Evolutionary conservation across 2,113 vertebrate genomes (phyloP).

Genomic region (Isurus oxyrinchus): DNA sequence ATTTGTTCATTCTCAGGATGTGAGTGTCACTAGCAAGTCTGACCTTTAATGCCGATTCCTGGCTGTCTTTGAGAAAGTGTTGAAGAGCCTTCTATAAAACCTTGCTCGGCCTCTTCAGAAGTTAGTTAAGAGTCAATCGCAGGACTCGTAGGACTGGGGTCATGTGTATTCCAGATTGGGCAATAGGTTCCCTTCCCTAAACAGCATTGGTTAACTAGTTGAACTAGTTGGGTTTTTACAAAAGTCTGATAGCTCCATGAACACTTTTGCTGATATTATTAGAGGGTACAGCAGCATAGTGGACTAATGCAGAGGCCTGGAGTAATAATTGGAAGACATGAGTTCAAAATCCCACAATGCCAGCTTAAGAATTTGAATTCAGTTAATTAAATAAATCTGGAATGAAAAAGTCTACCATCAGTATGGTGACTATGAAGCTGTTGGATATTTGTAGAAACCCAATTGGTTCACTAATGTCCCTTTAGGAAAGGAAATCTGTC

Average conservation of each 20-base stretch:
- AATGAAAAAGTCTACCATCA: too few species aligned
- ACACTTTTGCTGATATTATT: not conserved
- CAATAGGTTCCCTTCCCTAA: not conserved
- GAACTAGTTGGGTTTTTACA: not conserved
- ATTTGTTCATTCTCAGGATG: not conserved
- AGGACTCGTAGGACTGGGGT: not conserved
- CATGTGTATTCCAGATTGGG: not conserved
- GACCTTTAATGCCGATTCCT: not conserved
- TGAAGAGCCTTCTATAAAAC: not conserved
- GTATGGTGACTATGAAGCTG: too few species aligned
- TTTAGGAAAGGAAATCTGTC: too few species aligned
- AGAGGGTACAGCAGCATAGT: too few species aligned
- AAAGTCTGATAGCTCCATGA: not conserved
- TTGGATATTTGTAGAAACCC: too few species aligned
- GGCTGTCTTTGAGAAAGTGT: not conserved
- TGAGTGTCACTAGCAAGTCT: not conserved
- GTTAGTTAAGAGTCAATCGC: not conserved
- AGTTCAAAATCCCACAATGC: too few species aligned
- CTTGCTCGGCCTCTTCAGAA: not conserved
- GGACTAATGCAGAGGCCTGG: too few species aligned
- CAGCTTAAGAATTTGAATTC: too few species aligned
- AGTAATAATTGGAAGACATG: too few species aligned
- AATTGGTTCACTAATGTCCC: too few species aligned
- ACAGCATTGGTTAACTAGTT: not conserved
- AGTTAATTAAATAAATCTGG: too few species aligned